A percentile compares a stretch with the other conserved stretches of the same genome.
phyloP scores from a whole-genome alignment of 2,113 vertebrate species.

The Agelaius phoeniceus region DNA sequence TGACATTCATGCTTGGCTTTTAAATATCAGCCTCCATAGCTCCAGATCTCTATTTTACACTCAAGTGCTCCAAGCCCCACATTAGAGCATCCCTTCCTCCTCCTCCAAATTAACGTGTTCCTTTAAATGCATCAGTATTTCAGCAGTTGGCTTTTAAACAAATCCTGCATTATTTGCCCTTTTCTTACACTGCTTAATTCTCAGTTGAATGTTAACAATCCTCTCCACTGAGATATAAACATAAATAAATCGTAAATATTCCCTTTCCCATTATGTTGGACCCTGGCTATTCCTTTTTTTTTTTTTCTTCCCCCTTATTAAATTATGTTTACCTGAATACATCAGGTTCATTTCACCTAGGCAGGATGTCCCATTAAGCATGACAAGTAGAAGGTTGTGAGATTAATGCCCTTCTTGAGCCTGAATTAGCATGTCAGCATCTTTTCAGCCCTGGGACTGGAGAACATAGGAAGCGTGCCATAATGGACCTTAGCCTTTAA shows the following conservation, averaged over 20 bases:
- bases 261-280: constrained; percentile 3
- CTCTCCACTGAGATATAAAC: constrained; percentile 1
- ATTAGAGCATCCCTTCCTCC: constrained; percentile 29
- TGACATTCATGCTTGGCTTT: constrained; percentile 81
- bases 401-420: constrained; percentile 83
- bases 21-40: constrained; percentile 65
- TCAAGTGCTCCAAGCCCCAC: constrained; percentile 57
- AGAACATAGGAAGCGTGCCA: constrained; percentile 68
- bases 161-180: neutral
- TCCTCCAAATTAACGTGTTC: neutral
- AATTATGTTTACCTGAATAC: constrained; percentile 86
- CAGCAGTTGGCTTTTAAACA: neutral
- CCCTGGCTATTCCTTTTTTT: constrained; percentile 48
- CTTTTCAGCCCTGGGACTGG: constrained; percentile 75
- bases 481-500: constrained; percentile 81
- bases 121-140: constrained; percentile 10
- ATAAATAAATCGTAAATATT: constrained; percentile 53
- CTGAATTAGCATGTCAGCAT: constrained; percentile 82
- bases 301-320: constrained; percentile 71
- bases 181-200: neutral
- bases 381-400: constrained; percentile 80
- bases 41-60: constrained; percentile 71
- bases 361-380: constrained; percentile 84
- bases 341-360: constrained; percentile 84
- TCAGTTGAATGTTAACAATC: neutral